These are phyloP conservation scores for Ciconia maguari DNA, from an alignment of 2,113 vertebrate genomes.

Conservation along the genomic window DNA sequence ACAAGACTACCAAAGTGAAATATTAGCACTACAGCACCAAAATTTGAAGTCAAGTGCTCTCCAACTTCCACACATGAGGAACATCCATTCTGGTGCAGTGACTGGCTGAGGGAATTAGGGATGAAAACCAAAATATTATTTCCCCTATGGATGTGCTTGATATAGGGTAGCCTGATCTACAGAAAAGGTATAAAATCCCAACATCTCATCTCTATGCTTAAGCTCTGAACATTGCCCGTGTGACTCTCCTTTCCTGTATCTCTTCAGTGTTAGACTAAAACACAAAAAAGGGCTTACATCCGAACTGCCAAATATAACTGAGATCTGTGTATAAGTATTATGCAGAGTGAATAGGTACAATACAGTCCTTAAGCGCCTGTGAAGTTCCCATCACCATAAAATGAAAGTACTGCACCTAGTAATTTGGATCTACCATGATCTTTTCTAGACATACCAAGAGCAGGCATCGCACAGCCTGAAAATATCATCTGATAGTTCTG, in stretches of 20 bases:
- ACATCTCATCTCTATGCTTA: neutral
- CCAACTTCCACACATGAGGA: neutral
- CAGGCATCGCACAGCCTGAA: neutral
- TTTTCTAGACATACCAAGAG: neutral
- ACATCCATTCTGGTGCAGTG: neutral
- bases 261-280: neutral
- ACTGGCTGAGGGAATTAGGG: neutral
- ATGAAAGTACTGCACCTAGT: accelerated
- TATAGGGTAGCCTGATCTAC: neutral
- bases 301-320: neutral
- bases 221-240: neutral
- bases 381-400: neutral
- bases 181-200: neutral
- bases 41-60: neutral
- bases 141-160: neutral
- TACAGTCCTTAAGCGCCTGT: neutral
- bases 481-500: neutral
- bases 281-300: neutral
- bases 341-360: neutral
- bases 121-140: neutral
- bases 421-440: neutral
- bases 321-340: neutral
- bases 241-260: neutral
- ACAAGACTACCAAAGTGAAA: neutral
- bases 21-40: neutral